Conservation (phyloP, 2,113 vertebrate genomes). For the Parus major region DNA sequence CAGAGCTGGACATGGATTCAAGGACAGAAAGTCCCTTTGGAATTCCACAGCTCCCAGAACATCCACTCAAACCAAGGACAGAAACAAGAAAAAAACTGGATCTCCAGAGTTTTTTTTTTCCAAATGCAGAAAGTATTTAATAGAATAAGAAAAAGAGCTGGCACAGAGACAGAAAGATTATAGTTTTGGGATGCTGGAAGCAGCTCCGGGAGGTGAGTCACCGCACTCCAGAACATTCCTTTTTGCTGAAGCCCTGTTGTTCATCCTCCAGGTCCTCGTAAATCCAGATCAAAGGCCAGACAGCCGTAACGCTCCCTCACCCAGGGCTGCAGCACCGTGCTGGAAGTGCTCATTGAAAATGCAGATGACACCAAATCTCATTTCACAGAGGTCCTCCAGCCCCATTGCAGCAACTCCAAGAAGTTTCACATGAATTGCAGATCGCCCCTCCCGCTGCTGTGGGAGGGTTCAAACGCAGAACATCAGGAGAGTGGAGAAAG, state of each 20-base stretch:
- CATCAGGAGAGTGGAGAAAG: neutral
- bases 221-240: neutral
- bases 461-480: fast-evolving
- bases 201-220: slow-evolving; percentile 4
- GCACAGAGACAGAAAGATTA: slow-evolving; percentile 6
- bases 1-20: fast-evolving
- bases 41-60: neutral
- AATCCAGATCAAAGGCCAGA: slow-evolving; percentile 40
- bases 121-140: slow-evolving; percentile 1
- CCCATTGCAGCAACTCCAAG: fast-evolving
- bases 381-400: neutral
- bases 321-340: neutral
- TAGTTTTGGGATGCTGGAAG: neutral
- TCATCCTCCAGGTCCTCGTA: neutral
- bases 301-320: neutral
- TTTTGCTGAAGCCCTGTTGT: neutral
- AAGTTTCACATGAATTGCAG: neutral
- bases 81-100: neutral
- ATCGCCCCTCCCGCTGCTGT: fast-evolving
- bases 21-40: neutral
- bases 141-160: neutral
- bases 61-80: neutral
- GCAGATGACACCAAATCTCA: neutral
- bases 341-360: neutral
- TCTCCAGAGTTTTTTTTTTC: neutral